phyloP scores from a whole-genome alignment of 2,888 invertebrate species.

The Alentia gelatinosa region DNA sequence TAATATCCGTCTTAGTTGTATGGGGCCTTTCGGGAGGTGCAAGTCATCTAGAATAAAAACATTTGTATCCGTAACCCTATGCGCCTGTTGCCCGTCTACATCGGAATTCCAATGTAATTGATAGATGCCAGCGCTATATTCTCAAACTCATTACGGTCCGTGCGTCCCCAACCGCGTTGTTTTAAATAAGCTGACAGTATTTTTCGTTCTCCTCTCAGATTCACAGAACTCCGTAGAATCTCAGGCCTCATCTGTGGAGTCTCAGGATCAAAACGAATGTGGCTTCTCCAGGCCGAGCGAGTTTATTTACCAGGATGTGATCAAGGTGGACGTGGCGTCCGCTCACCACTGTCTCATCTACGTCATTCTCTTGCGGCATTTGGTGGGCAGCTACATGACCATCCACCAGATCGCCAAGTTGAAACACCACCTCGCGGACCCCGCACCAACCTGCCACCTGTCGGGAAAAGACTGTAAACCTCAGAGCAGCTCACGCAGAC shows the following conservation, averaged over 20 bases:
- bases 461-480: neutral
- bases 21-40: too few relatives aligned
- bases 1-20: too few relatives aligned
- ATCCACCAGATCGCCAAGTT: neutral
- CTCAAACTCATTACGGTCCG: too few relatives aligned
- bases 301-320: neutral
- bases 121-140: too few relatives aligned
- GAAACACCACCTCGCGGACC: neutral
- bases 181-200: too few relatives aligned
- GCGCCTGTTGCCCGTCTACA: too few relatives aligned
- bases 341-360: neutral
- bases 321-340: neutral
- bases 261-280: neutral
- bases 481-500: neutral
- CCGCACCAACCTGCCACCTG: neutral
- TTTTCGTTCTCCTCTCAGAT: too few relatives aligned
- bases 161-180: too few relatives aligned
- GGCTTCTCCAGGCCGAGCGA: neutral
- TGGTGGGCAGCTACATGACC: constrained; percentile 13
- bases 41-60: too few relatives aligned
- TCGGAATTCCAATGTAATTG: too few relatives aligned
- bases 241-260: neutral
- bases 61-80: too few relatives aligned
- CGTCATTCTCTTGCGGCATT: neutral
- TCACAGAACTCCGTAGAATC: neutral